phyloP scores from a whole-genome alignment of 2,113 vertebrate genomes.

The Tetraodon nigroviridis region DNA sequence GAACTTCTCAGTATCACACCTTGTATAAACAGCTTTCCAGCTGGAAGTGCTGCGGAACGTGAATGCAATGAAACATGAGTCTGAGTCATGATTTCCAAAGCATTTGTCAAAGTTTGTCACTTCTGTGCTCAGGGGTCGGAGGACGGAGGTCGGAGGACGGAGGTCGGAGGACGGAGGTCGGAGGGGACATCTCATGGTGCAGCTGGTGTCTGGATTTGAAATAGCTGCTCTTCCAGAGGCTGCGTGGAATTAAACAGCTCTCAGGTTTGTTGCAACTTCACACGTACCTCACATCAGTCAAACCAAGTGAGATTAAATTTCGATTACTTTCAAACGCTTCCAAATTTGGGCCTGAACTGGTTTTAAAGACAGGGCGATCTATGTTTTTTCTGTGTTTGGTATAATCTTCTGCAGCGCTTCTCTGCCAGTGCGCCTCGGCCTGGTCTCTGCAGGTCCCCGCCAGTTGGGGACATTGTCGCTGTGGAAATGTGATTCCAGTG shows the following conservation, averaged over 20 bases:
- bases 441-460: slow-evolving; percentile 14
- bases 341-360: slow-evolving; percentile 32
- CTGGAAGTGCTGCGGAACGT: no score
- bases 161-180: no score
- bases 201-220: background rate
- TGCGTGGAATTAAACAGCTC: background rate
- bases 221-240: background rate
- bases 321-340: slow-evolving; percentile 16
- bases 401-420: no score
- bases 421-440: background rate
- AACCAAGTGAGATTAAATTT: background rate
- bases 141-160: no score
- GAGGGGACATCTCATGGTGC: background rate
- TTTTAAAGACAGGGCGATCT: slow-evolving; percentile 45
- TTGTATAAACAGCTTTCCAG: background rate
- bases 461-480: slow-evolving; percentile 1
- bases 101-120: background rate
- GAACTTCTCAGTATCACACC: background rate
- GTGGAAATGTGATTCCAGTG: background rate
- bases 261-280: background rate
- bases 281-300: background rate
- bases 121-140: slow-evolving; percentile 1
- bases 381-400: slow-evolving; percentile 18
- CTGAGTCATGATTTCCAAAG: background rate
- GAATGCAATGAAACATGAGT: background rate